A percentile compares a stretch with the other conserved stretches of the same genome.
These are phyloP conservation scores for Myotis yumanensis DNA, from an alignment of 2,113 vertebrate genomes.

Conservation along the genomic window DNA sequence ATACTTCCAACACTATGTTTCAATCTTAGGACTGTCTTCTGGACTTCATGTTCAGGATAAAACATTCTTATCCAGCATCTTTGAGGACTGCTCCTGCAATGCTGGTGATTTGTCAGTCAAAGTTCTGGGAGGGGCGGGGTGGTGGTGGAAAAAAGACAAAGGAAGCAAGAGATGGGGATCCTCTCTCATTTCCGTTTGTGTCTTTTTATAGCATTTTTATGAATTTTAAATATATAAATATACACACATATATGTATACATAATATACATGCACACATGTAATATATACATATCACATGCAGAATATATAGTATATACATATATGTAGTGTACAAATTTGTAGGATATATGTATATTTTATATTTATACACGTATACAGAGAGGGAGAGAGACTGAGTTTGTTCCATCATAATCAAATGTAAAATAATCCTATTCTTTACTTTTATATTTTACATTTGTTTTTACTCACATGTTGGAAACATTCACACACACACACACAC, in stretches of 20 bases:
- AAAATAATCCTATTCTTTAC: background rate
- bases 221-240: background rate
- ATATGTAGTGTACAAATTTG: background rate
- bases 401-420: background rate
- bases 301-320: background rate
- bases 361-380: background rate
- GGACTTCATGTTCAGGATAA: background rate
- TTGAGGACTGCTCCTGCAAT: background rate
- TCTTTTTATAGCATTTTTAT: background rate
- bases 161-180: background rate
- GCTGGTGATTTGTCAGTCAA: background rate
- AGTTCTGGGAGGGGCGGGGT: background rate
- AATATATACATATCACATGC: background rate
- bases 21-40: background rate
- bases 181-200: background rate
- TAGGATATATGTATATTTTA: background rate
- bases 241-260: background rate
- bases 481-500: background rate
- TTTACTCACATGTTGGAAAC: background rate
- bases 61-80: background rate
- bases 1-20: accelerated
- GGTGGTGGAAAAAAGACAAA: background rate
- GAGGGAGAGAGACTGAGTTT: background rate
- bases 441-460: background rate
- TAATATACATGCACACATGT: background rate